phyloP scores from a whole-genome alignment of 2,797 vertebrate species.

The Smutsia gigantea region DNA sequence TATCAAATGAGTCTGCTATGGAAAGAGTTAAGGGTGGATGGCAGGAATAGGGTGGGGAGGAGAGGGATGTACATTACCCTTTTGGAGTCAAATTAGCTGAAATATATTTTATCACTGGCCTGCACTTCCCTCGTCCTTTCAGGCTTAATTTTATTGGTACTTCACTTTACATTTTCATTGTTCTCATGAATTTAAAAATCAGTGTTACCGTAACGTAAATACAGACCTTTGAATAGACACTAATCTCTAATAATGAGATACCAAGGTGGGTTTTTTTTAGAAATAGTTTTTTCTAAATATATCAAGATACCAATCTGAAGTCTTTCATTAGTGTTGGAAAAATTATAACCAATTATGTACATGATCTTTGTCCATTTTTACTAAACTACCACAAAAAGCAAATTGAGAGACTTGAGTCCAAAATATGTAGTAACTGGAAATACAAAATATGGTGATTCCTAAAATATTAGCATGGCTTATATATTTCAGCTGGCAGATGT shows the following conservation, averaged over 20 bases:
- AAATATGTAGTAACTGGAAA: conserved; percentile 50
- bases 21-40: background rate
- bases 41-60: background rate
- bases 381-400: conserved; percentile 24
- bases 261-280: background rate
- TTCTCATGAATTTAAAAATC: conserved; percentile 60
- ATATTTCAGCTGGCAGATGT: conserved; percentile 47
- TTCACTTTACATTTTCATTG: conserved; percentile 57
- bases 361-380: conserved; percentile 37
- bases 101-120: background rate
- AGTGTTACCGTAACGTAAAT: conserved; percentile 38
- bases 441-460: conserved; percentile 49
- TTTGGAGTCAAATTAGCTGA: background rate
- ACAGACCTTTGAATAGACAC: conserved; percentile 39
- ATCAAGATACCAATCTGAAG: background rate
- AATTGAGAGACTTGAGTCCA: conserved; percentile 6
- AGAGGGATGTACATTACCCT: background rate
- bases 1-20: background rate
- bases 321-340: conserved; percentile 59
- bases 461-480: conserved; percentile 49
- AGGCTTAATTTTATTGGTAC: conserved; percentile 59
- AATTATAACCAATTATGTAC: background rate
- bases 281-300: conserved; percentile 43
- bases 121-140: background rate
- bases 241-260: background rate